phyloP scores from a whole-genome alignment of 2,113 vertebrate species.

The Trogon surrucura region DNA sequence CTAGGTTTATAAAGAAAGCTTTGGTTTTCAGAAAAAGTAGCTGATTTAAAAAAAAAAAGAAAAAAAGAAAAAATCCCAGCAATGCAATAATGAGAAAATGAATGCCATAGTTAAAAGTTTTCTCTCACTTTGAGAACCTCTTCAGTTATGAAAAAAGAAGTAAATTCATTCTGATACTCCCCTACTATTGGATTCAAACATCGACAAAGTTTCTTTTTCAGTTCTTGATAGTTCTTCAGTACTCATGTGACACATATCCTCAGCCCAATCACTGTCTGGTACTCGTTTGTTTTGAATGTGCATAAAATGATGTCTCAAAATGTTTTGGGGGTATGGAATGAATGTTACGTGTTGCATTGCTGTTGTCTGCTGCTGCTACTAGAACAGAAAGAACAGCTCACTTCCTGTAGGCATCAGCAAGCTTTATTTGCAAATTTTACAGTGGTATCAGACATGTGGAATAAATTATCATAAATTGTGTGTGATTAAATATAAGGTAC shows the following conservation, averaged over 20 bases:
- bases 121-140: not conserved
- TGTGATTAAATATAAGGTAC: constrained; percentile 59
- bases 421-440: constrained; percentile 20
- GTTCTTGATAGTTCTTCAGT: not conserved
- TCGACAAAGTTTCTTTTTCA: not conserved
- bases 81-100: not conserved
- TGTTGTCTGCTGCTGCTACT: constrained; percentile 73
- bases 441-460: constrained; percentile 69
- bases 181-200: not conserved
- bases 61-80: not conserved
- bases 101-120: not conserved
- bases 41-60: not conserved
- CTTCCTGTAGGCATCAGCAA: constrained; percentile 68
- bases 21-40: not conserved
- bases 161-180: not conserved
- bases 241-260: not conserved
- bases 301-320: not conserved
- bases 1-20: not conserved
- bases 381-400: constrained; percentile 54
- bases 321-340: not conserved
- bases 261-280: not conserved
- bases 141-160: not conserved
- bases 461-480: constrained; percentile 69
- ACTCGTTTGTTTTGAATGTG: not conserved
- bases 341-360: constrained; percentile 19